Conservation (phyloP, 2,113 vertebrate species). For the Ahaetulla prasina region DNA sequence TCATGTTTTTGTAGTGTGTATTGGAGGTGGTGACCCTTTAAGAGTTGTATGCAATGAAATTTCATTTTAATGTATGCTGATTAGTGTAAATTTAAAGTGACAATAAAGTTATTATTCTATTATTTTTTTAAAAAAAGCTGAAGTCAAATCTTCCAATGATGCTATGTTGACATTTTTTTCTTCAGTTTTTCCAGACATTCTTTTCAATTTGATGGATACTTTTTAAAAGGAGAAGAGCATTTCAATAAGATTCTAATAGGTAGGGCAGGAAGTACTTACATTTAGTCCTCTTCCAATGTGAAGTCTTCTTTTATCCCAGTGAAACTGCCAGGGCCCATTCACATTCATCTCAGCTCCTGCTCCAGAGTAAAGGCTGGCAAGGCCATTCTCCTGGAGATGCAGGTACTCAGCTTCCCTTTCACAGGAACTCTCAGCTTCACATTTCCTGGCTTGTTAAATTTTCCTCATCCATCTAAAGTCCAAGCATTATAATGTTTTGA, state of each 20-base stretch:
- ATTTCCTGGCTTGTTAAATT: neutral
- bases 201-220: neutral
- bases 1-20: too few relatives aligned
- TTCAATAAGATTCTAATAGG: neutral
- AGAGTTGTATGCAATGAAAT: too few relatives aligned
- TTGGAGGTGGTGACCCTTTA: too few relatives aligned
- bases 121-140: too few relatives aligned
- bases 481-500: neutral
- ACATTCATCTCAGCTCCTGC: neutral
- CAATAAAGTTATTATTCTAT: too few relatives aligned
- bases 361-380: neutral
- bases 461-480: neutral
- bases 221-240: neutral
- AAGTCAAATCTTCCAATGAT: neutral
- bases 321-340: neutral
- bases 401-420: neutral
- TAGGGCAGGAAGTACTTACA: neutral
- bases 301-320: neutral
- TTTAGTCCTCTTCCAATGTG: neutral
- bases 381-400: neutral
- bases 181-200: neutral
- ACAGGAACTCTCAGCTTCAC: neutral
- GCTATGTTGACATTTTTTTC: neutral
- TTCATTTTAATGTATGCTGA: too few relatives aligned
- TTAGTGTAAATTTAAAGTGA: too few relatives aligned